These are phyloP conservation scores for Drosophila kurseongensis DNA, from an alignment of 1,140 invertebrate species.

Conservation along the genomic window DNA sequence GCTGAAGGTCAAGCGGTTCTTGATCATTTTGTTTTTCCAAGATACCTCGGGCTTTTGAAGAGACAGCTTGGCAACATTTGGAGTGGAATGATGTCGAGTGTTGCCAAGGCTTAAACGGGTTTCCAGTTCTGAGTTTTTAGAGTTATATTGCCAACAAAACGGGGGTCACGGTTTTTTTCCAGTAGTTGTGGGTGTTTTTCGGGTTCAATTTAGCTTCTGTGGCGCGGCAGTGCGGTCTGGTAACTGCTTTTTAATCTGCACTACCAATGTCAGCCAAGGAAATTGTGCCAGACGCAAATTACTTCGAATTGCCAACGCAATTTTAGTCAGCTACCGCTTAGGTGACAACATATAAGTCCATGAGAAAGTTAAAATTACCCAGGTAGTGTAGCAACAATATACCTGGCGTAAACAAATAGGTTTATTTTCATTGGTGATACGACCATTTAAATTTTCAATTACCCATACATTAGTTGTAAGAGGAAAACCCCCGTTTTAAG, in stretches of 20 bases:
- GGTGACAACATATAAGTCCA: not conserved
- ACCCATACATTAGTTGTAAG: not conserved
- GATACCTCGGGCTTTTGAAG: conserved; percentile 25
- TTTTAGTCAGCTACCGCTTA: conserved; percentile 3
- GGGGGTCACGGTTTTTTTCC: conserved; percentile 18
- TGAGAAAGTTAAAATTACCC: not conserved
- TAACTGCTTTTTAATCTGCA: conserved; percentile 53
- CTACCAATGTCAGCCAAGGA: conserved; percentile 41
- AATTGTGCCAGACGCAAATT: conserved; percentile 53
- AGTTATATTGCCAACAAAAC: conserved; percentile 3
- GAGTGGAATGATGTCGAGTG: conserved; percentile 23
- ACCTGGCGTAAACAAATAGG: not conserved
- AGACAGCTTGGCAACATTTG: conserved; percentile 22
- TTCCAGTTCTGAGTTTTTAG: conserved; percentile 41
- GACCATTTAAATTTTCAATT: not conserved
- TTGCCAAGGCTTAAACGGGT: conserved; percentile 49
- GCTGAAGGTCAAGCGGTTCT: conserved; percentile 46
- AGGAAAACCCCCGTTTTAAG: too few species aligned
- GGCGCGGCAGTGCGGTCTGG: conserved; percentile 18
- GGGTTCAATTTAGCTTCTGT: not conserved
- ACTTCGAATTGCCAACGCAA: conserved; percentile 50
- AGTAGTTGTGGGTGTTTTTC: conserved; percentile 27
- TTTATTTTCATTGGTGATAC: conserved; percentile 1
- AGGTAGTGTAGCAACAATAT: not conserved
- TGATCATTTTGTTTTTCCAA: conserved; percentile 41